Evolutionary conservation across 2,113 vertebrate species (phyloP).

Genomic region (Laterallus jamaicensis): DNA sequence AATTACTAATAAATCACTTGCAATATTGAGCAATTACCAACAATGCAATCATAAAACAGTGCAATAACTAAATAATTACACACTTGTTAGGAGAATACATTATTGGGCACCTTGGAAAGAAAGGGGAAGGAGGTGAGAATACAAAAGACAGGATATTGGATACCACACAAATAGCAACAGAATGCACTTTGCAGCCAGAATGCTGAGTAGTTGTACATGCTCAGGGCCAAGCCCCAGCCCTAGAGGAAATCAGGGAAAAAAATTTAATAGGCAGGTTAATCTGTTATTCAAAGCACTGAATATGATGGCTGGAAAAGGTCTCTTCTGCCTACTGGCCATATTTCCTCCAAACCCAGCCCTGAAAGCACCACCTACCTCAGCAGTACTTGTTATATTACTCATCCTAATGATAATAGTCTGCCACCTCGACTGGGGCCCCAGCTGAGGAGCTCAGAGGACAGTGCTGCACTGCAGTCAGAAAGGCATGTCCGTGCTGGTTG

Average conservation of each 20-base stretch:
- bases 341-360: background rate
- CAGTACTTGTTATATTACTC: background rate
- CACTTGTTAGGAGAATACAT: background rate
- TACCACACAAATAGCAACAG: conserved; percentile 2
- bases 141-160: conserved; percentile 44
- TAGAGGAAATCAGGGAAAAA: background rate
- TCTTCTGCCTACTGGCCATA: background rate
- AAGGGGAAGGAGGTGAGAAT: conserved; percentile 3
- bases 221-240: background rate
- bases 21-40: conserved; percentile 57
- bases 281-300: background rate
- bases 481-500: background rate
- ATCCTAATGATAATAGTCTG: background rate
- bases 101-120: conserved; percentile 17
- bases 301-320: background rate
- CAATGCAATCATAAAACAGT: conserved; percentile 46
- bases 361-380: background rate
- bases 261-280: background rate
- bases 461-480: background rate
- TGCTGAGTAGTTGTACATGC: background rate
- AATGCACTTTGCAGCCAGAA: background rate
- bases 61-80: conserved; percentile 60
- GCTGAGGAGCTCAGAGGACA: background rate
- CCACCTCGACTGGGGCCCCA: background rate
- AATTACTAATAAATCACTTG: conserved; percentile 60